Percentiles rank a stretch among this genome's conserved stretches.
Evolutionary conservation across 92 coral and sea anemone genomes (phyloP).

Genomic region (Meandrina meandrites): DNA sequence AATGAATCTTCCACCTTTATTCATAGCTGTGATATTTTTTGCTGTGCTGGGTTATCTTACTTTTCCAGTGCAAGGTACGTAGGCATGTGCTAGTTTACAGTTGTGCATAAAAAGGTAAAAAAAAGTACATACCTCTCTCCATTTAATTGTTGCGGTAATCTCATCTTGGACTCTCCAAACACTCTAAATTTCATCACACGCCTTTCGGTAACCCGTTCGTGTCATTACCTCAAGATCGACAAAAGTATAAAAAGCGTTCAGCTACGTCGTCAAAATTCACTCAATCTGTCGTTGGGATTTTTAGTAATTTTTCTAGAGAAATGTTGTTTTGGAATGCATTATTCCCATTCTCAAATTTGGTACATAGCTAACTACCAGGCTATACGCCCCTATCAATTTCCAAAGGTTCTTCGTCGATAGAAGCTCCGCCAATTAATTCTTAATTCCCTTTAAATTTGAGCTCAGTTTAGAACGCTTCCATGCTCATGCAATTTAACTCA

Average conservation of each 20-base stretch:
- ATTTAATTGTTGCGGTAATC: not conserved
- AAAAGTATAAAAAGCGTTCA: no score
- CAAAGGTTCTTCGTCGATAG: not conserved
- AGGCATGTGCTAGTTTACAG: not conserved
- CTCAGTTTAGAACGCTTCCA: not conserved
- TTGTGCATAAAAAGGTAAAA: no score
- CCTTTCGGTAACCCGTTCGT: no score
- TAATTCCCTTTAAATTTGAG: no score
- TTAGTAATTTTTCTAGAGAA: no score
- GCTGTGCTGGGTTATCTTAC: not conserved
- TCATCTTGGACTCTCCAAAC: not conserved
- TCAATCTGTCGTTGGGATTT: no score
- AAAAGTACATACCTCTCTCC: not conserved
- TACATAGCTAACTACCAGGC: not conserved
- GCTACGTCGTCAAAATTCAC: no score
- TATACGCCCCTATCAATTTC: not conserved
- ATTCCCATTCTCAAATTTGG: not conserved
- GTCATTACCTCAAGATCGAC: no score
- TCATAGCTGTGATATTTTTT: not conserved
- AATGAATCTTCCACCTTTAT: not conserved
- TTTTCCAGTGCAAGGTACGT: not conserved
- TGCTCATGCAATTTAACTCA: not conserved
- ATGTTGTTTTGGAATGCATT: not conserved
- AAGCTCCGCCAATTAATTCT: not conserved
- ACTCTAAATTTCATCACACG: no score